Percentiles rank a stretch among this genome's conserved stretches.
Evolutionary conservation across 2,113 vertebrate species (phyloP).

Genomic region (Casuarius casuarius): DNA sequence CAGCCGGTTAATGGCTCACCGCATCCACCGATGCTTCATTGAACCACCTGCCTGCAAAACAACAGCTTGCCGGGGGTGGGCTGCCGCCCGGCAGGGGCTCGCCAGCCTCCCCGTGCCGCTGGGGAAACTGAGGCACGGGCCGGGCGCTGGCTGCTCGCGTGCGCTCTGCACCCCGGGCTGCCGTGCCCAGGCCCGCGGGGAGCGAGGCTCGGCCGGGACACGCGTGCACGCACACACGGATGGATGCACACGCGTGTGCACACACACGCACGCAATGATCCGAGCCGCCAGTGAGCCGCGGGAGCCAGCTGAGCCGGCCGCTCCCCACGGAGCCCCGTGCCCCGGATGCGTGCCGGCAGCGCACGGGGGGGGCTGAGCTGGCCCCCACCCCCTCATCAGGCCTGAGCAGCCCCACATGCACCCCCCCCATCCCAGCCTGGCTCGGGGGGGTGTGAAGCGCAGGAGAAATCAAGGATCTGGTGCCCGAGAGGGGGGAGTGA

Average conservation of each 20-base stretch:
- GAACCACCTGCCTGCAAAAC: conserved; percentile 22
- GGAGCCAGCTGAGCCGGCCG: too few relatives aligned
- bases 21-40: conserved; percentile 38
- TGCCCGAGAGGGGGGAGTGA: neutral
- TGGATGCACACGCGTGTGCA: rapidly evolving
- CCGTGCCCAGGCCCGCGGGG: rapidly evolving
- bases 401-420: too few relatives aligned
- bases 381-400: too few relatives aligned
- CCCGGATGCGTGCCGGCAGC: too few relatives aligned
- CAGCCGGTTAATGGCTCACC: conserved; percentile 30
- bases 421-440: too few relatives aligned
- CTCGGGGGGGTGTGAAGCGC: too few relatives aligned
- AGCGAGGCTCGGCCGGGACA: neutral
- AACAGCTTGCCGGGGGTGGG: neutral
- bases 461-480: neutral
- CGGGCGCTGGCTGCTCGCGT: neutral
- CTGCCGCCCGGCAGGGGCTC: neutral
- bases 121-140: neutral
- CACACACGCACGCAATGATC: neutral
- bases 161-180: neutral
- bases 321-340: too few relatives aligned
- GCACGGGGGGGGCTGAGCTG: too few relatives aligned
- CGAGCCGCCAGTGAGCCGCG: neutral
- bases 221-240: rapidly evolving
- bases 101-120: neutral